These are phyloP conservation scores for Celastrina argiolus DNA, from an alignment of 2,888 invertebrate genomes.

Conservation along the genomic window DNA sequence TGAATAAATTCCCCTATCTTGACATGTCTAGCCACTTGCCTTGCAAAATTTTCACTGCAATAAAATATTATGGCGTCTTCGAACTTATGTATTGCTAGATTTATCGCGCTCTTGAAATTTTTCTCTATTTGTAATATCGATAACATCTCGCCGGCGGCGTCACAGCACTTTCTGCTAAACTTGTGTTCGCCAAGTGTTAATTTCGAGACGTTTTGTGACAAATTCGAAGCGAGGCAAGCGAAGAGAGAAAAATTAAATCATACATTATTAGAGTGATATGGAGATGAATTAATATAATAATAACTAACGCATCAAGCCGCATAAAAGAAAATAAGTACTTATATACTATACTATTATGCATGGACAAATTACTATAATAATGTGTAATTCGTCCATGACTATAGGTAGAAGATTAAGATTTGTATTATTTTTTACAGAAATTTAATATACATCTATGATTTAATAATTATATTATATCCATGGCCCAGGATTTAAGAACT, in stretches of 20 bases:
- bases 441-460: too few relatives aligned
- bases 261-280: neutral
- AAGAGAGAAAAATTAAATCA: slow-evolving; percentile 17
- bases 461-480: too few relatives aligned
- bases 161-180: slow-evolving; percentile 49
- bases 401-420: too few relatives aligned
- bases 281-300: neutral
- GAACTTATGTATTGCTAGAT: slow-evolving; percentile 18
- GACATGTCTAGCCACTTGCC: slow-evolving; percentile 25
- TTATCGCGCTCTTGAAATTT: slow-evolving; percentile 20
- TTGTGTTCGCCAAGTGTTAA: slow-evolving; percentile 68
- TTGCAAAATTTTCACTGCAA: slow-evolving; percentile 21
- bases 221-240: slow-evolving; percentile 44
- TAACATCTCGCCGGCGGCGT: slow-evolving; percentile 42
- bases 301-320: too few relatives aligned
- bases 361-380: too few relatives aligned
- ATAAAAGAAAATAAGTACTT: too few relatives aligned
- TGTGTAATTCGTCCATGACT: too few relatives aligned
- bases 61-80: slow-evolving; percentile 20
- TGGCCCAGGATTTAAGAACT: too few relatives aligned
- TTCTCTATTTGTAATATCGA: slow-evolving; percentile 42
- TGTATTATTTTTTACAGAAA: too few relatives aligned
- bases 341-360: too few relatives aligned
- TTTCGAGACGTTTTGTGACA: slow-evolving; percentile 62
- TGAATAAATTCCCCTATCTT: slow-evolving; percentile 21